These are phyloP conservation scores for Pavo muticus DNA, from an alignment of 2,113 vertebrate genomes.

Conservation along the genomic window DNA sequence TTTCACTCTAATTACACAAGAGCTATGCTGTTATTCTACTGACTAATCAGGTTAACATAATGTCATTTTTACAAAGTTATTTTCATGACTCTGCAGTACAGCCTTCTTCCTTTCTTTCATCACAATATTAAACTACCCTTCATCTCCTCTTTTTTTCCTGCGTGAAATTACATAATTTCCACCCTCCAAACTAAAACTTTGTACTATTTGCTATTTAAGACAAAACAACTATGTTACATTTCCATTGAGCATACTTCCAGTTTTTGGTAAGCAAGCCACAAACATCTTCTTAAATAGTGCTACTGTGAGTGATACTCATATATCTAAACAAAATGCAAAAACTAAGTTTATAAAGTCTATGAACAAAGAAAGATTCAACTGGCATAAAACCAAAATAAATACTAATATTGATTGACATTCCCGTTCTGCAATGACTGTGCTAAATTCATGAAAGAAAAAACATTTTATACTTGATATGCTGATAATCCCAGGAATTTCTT, in stretches of 20 bases:
- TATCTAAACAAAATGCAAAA: neutral
- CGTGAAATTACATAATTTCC: neutral
- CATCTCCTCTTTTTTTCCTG: neutral
- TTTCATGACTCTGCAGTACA: neutral
- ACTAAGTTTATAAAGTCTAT: neutral
- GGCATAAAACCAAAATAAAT: neutral
- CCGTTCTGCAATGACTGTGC: neutral
- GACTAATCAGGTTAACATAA: slow-evolving; percentile 42
- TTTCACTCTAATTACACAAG: slow-evolving; percentile 6
- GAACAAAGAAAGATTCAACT: neutral
- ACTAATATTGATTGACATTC: neutral
- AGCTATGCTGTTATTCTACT: slow-evolving; percentile 25
- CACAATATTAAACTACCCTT: slow-evolving; percentile 36
- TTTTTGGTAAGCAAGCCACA: neutral
- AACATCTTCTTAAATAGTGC: neutral
- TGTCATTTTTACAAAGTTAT: slow-evolving; percentile 16
- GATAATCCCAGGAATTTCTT: neutral
- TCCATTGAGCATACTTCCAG: neutral
- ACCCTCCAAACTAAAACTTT: neutral
- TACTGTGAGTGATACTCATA: neutral
- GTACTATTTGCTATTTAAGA: neutral
- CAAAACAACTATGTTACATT: fast-evolving
- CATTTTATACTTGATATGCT: slow-evolving; percentile 1
- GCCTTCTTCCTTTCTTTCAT: slow-evolving; percentile 13
- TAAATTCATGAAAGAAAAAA: slow-evolving; percentile 6